phyloP scores from a whole-genome alignment of 2,888 invertebrate species.

The Xestoiulus laeticollis region DNA sequence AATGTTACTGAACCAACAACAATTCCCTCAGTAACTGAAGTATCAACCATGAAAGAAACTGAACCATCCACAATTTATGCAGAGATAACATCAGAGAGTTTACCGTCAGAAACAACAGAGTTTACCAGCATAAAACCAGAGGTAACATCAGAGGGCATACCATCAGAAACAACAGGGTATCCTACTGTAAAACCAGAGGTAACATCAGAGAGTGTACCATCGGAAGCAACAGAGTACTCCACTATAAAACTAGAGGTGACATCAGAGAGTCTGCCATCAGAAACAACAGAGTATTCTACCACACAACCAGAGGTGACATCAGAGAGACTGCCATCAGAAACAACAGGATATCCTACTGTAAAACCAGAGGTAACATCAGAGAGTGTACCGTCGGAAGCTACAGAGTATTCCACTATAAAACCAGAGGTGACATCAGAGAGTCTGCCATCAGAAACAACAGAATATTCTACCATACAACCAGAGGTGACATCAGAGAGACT shows the following conservation, averaged over 20 bases:
- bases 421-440: background rate
- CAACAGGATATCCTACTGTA: background rate
- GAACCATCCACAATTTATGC: background rate
- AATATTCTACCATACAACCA: background rate
- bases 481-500: too few relatives aligned
- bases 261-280: background rate
- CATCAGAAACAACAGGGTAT: background rate
- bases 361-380: too few relatives aligned
- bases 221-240: background rate
- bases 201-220: too few relatives aligned
- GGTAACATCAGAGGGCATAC: background rate
- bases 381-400: background rate
- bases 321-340: background rate
- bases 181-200: too few relatives aligned
- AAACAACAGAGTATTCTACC: background rate
- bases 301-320: background rate
- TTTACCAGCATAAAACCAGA: too few relatives aligned
- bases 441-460: background rate
- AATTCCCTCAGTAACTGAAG: background rate
- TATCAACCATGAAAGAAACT: background rate
- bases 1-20: conserved; percentile 38
- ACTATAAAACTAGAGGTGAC: background rate
- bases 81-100: background rate
- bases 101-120: background rate
- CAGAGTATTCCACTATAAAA: background rate